Base-by-base conservation (phyloP, 2,113 vertebrate species). In the Osmerus mordax region DNA sequence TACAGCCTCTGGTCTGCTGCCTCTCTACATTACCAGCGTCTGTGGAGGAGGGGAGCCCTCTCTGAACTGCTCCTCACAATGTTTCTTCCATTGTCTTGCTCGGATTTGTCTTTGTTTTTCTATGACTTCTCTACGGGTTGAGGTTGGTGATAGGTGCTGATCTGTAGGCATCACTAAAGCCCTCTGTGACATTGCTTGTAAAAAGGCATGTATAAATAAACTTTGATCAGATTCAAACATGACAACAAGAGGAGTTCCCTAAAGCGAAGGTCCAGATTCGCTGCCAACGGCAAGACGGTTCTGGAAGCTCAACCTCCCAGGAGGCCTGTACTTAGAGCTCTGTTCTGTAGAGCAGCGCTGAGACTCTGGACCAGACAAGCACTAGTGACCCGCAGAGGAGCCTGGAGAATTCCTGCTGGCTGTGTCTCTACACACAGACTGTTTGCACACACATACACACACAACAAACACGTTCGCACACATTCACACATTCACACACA, bases 381-480 rank as follows among this genome's bases (percentile, higher is more conserved):
- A 11, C 65, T 0, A n/a, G 59, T 58, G 32, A 52, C 69, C 62
- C 41, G 67, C 66, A 73, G 68, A 21, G 72, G 32, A 56, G 59
- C 63, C 60, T 9, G 63, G 70, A 52, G n/a, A 36, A 81, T 73
- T 71, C 77, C 69, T 69, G 77, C 75, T 69, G 3, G 11, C 3
- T 70, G 56, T 62, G 41, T 75, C 47, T 77, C n/a, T 75, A 53
- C 55, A 29, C 47, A 61, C 63, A 52, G 59, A 58, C 55, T 73
- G 75, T 85, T 82, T 84, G 81, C 69, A 64, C 67, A 82, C 58
- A 25, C 21, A 25, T 23, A 7, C n/a, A 21, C 21, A 21, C 60
- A 62, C 23, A 4, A 36, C 32, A 36, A 36, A 36, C 32, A 36
- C 32, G 1, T 36, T 6, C 4, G 32, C 32, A 6, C 32, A 36